These are phyloP conservation scores for Sardinella longiceps DNA, from an alignment of 2,797 vertebrate genomes.

Conservation along the genomic window DNA sequence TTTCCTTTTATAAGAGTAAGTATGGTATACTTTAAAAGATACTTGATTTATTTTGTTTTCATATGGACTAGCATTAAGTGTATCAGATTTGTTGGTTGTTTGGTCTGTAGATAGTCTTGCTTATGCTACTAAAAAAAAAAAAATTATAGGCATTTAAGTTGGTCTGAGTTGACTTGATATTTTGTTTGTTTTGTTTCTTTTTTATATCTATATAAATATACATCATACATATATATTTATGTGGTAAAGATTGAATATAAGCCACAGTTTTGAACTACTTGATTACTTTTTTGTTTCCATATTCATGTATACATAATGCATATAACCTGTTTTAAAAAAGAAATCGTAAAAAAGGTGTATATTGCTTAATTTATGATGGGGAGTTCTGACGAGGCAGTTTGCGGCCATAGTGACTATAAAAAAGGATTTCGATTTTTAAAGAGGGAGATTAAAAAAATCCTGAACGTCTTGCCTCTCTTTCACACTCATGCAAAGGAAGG, in stretches of 20 bases:
- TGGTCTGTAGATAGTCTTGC: conserved; percentile 97
- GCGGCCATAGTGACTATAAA: conserved; percentile 77
- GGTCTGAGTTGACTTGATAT: conserved; percentile 14
- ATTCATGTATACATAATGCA: conserved; percentile 88
- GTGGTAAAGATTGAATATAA: conserved; percentile 93
- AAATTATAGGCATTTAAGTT: conserved; percentile 80
- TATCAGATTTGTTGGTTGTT: conserved; percentile 92
- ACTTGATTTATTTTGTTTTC: conserved; percentile 24
- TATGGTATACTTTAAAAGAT: conserved; percentile 19
- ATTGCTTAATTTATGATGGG: conserved; percentile 92
- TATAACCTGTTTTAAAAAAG: conserved; percentile 91
- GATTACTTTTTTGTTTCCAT: conserved; percentile 81
- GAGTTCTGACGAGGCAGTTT: conserved; percentile 82
- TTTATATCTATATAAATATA: conserved; percentile 80
- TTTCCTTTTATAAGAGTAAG: conserved; percentile 20
- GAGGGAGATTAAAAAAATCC: conserved; percentile 49
- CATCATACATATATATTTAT: conserved; percentile 87
- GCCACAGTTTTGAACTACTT: conserved; percentile 81
- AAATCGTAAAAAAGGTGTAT: conserved; percentile 84
- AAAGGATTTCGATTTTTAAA: conserved; percentile 3
- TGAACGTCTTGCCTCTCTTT: conserved; percentile 78
- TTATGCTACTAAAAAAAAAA: conserved; percentile 84
- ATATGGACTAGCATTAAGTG: conserved; percentile 76
- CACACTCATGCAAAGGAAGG: conserved; percentile 67
- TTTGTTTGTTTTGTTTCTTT: conserved; percentile 74